These are phyloP conservation scores for Podarcis cretensis DNA, from an alignment of 2,113 vertebrate species.

Conservation along the genomic window DNA sequence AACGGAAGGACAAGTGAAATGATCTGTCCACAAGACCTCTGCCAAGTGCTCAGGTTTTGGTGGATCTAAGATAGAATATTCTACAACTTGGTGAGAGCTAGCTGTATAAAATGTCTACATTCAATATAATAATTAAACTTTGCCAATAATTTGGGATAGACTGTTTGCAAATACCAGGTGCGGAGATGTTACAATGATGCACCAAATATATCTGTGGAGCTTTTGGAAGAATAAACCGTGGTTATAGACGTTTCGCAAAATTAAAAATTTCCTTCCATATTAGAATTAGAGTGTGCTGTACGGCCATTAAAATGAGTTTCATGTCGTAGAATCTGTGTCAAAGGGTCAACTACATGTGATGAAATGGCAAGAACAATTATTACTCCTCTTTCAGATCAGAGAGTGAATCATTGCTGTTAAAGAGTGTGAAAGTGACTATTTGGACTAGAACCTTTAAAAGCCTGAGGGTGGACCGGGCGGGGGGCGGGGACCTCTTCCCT, in stretches of 20 bases:
- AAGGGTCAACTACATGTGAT: constrained; percentile 55
- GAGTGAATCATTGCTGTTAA: constrained; percentile 30
- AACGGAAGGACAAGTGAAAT: too few species aligned
- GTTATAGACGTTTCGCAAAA: constrained; percentile 10
- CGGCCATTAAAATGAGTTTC: constrained; percentile 62
- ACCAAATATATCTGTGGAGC: constrained; percentile 45
- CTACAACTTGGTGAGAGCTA: neutral
- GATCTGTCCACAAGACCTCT: too few species aligned
- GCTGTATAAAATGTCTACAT: neutral
- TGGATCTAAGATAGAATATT: neutral
- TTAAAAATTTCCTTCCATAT: constrained; percentile 20
- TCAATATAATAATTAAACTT: neutral
- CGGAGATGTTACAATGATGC: constrained; percentile 55
- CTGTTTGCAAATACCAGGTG: constrained; percentile 52
- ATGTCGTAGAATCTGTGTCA: constrained; percentile 56
- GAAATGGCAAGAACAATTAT: constrained; percentile 64
- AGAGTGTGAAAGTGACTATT: neutral
- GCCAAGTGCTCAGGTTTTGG: too few species aligned
- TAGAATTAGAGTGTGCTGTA: constrained; percentile 31
- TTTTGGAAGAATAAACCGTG: constrained; percentile 44
- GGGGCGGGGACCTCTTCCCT: too few species aligned
- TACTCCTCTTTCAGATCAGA: constrained; percentile 55
- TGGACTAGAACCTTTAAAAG: neutral
- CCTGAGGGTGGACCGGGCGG: neutral
- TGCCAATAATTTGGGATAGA: neutral